Conservation (phyloP, 2,113 vertebrate species). For the Stigmatopora argus region DNA sequence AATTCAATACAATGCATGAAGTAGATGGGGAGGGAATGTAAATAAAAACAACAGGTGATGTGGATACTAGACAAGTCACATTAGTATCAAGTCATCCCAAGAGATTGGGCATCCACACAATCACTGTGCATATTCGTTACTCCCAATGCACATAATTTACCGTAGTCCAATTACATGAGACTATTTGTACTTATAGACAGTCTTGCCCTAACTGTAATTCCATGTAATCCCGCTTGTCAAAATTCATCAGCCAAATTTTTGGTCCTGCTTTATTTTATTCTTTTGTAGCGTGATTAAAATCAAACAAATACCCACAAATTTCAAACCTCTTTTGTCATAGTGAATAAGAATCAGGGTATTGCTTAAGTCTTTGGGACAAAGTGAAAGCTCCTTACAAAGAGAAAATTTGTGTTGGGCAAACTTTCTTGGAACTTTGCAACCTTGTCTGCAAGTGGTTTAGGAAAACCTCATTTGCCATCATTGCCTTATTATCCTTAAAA, state of each 20-base stretch:
- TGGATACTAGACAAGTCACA: not conserved
- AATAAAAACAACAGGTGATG: slow-evolving; percentile 24
- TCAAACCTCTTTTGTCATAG: not conserved
- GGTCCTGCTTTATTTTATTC: not conserved
- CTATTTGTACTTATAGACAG: slow-evolving; percentile 9
- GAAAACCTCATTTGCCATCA: slow-evolving; percentile 51
- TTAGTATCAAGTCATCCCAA: not conserved
- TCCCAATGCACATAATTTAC: slow-evolving; percentile 7
- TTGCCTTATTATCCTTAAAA: slow-evolving; percentile 47
- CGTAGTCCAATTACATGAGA: slow-evolving; percentile 9
- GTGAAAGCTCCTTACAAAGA: slow-evolving; percentile 9
- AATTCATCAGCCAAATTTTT: slow-evolving; percentile 20
- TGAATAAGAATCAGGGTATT: not conserved
- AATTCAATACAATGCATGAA: too few relatives aligned
- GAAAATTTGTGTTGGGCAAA: slow-evolving; percentile 7
- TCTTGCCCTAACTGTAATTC: slow-evolving; percentile 19
- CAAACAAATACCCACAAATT: slow-evolving; percentile 6
- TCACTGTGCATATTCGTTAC: slow-evolving; percentile 8
- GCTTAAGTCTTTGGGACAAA: slow-evolving; percentile 9
- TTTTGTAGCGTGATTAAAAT: not conserved
- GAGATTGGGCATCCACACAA: slow-evolving; percentile 8
- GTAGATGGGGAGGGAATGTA: slow-evolving; percentile 11
- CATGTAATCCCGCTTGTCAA: slow-evolving; percentile 42
- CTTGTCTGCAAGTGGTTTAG: slow-evolving; percentile 55
- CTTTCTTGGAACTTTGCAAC: slow-evolving; percentile 34